Conservation (phyloP, 2,797 vertebrate genomes). For the Masticophis lateralis region DNA sequence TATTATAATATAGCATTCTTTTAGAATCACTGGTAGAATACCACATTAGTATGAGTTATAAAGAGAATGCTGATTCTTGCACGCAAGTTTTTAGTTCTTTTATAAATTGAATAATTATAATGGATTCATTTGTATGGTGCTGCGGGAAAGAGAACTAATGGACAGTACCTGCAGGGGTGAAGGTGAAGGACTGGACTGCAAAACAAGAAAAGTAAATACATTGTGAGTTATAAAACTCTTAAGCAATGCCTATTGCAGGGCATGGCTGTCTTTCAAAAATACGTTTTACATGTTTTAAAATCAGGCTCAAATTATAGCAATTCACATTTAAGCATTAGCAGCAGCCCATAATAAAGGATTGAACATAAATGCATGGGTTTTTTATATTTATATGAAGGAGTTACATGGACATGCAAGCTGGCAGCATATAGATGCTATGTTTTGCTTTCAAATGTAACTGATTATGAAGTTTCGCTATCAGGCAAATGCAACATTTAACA, state of each 20-base stretch:
- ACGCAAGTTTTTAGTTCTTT: slow-evolving; percentile 32
- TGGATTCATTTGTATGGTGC: slow-evolving; percentile 38
- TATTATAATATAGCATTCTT: slow-evolving; percentile 4
- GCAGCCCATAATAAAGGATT: slow-evolving; percentile 51
- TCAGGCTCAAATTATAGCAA: slow-evolving; percentile 46
- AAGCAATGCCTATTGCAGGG: slow-evolving; percentile 32
- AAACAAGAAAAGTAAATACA: slow-evolving; percentile 90
- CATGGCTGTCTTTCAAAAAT: slow-evolving; percentile 34
- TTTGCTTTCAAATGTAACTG: slow-evolving; percentile 37
- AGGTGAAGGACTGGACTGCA: slow-evolving; percentile 91
- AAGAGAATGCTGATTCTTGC: slow-evolving; percentile 18
- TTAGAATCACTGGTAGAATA: slow-evolving; percentile 10
- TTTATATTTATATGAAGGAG: slow-evolving; percentile 1
- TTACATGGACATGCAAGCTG: slow-evolving; percentile 21
- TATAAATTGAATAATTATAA: slow-evolving; percentile 33
- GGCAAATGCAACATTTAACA: slow-evolving; percentile 43
- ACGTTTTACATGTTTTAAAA: slow-evolving; percentile 16
- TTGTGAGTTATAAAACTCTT: slow-evolving; percentile 78
- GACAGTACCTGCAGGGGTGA: slow-evolving; percentile 92
- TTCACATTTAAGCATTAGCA: slow-evolving; percentile 56
- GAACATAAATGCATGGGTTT: slow-evolving; percentile 18
- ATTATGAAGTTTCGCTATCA: slow-evolving; percentile 36
- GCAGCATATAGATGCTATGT: slow-evolving; percentile 35
- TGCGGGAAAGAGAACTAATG: slow-evolving; percentile 78
- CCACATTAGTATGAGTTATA: slow-evolving; percentile 34